Conservation (phyloP, 1,140 invertebrate species). For the Trichoplusia ni region DNA sequence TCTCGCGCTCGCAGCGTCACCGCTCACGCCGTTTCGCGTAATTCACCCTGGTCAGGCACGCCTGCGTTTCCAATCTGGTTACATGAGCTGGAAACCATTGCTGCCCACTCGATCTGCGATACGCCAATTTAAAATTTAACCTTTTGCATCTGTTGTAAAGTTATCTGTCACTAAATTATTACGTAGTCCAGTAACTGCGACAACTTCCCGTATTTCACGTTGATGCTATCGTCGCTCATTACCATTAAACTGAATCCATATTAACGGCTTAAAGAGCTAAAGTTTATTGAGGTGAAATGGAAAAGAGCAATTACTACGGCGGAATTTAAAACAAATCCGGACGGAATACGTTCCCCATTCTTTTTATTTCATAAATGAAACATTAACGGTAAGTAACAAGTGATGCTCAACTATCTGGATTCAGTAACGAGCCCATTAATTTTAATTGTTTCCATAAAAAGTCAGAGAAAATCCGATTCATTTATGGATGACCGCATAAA, state of each 20-base stretch:
- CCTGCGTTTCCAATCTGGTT: constrained; percentile 50
- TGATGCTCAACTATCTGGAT: constrained; percentile 18
- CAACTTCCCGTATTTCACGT: neutral
- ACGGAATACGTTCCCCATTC: neutral
- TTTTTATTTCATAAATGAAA: neutral
- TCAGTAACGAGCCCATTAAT: constrained; percentile 19
- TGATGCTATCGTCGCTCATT: neutral
- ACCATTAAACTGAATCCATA: neutral
- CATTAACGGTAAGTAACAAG: constrained; percentile 14
- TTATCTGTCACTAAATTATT: too few relatives aligned
- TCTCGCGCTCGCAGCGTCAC: constrained; percentile 36
- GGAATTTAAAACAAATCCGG: neutral
- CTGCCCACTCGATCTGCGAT: constrained; percentile 37
- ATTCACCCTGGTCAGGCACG: constrained; percentile 48
- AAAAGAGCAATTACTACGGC: neutral
- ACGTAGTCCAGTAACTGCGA: neutral
- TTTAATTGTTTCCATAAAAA: constrained; percentile 34
- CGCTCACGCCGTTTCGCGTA: constrained; percentile 37
- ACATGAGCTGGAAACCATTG: constrained; percentile 60
- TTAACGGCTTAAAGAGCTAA: neutral
- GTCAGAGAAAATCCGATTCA: constrained; percentile 20
- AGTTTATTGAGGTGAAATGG: neutral
- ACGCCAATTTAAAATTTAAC: constrained; percentile 17
- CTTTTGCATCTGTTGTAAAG: neutral
- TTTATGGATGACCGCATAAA: constrained; percentile 31